Base-by-base conservation (phyloP, 2,797 vertebrate species). In the Cottoperca gobio region DNA sequence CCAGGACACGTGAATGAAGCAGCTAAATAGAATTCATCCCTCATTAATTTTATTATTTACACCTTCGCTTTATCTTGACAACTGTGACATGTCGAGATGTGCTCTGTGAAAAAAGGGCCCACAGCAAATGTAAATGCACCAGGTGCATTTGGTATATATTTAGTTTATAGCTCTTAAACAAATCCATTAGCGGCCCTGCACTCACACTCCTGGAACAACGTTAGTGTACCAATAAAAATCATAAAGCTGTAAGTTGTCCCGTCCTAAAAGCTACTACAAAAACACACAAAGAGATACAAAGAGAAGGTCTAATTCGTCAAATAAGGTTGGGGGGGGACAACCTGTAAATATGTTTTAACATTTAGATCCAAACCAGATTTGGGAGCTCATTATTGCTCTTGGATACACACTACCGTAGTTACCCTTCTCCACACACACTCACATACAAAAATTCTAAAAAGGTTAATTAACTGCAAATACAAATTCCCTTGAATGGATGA, bases 221-320 rank as follows among this genome's bases (percentile, higher is more conserved):
- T 52, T 65, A 52, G 52, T 39, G 17, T 26, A 52, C 62, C 48
- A 52, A 39, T 39, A 39, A 39, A 23, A 50, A 26, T n/a, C 35
- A 39, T 10, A 16, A 40, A 53, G 58, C 2, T 46, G 2, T 9
- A 14, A 45, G 21, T 9, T 26, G 10, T 16, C 24, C 12, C 53
- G 52, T 49, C 14, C 35, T 2, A 8, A n/a, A 28, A 53, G 28
- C 21, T 45, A 55, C 57, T 39, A 0, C 16, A n/a, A 61, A n/a
- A 23, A 33, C 8, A 57, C 43, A 33, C 26, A n/a, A n/a, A n/a
- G n/a, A n/a, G n/a, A n/a, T n/a, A n/a, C n/a, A 11, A 11, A 57
- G 14, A 48, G 8, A 23, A 33, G 21, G 17, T 52, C 28, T 46
- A 12, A 37, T 55, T n/a, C 52, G 21, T 37, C 26, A 65, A 37